Evolutionary conservation across 2,113 vertebrate species (phyloP).

Genomic region (Calypte anna): DNA sequence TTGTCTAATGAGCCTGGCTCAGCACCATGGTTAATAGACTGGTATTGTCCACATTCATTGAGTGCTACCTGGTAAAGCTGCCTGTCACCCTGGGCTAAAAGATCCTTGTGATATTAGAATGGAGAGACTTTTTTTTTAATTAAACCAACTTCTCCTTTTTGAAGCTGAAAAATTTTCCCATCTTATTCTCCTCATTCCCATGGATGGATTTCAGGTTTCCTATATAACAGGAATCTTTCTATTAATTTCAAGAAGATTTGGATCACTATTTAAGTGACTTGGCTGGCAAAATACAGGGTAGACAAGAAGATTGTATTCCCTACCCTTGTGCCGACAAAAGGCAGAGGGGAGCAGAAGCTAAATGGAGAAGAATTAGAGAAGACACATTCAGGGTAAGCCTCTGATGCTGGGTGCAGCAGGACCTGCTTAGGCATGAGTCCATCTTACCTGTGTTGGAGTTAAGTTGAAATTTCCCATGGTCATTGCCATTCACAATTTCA

Average conservation of each 20-base stretch:
- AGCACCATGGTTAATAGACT: neutral
- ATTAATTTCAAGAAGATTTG: neutral
- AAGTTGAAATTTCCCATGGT: constrained; percentile 84
- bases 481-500: constrained; percentile 86
- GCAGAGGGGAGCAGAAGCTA: neutral
- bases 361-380: neutral
- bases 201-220: neutral
- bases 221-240: neutral
- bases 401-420: neutral
- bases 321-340: neutral
- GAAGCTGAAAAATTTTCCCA: neutral
- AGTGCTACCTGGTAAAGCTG: neutral
- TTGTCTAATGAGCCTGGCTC: neutral
- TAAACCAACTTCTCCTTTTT: neutral
- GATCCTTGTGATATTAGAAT: neutral
- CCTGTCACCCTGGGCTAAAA: neutral
- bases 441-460: constrained; percentile 84
- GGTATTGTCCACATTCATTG: neutral
- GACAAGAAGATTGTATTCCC: neutral
- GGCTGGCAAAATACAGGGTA: neutral
- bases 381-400: neutral
- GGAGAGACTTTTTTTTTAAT: neutral
- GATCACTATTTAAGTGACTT: neutral
- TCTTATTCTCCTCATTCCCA: neutral
- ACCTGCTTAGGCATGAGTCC: neutral